phyloP scores from a whole-genome alignment of 2,888 invertebrate genomes.

The Drosophila villosipedis region DNA sequence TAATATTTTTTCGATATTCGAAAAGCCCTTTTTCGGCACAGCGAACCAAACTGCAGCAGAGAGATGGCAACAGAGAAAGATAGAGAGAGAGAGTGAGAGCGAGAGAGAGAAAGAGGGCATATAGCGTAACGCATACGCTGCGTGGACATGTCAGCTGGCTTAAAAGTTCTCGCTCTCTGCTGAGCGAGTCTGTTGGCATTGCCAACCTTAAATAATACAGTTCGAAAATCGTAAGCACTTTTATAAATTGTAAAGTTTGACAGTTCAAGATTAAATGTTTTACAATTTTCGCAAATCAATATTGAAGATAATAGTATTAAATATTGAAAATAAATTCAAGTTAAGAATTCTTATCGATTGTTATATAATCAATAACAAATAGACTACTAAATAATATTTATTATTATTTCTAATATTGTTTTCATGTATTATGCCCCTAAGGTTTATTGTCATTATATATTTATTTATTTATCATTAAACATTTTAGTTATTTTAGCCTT shows the following conservation, averaged over 20 bases:
- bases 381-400: neutral
- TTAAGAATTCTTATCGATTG: neutral
- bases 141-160: constrained; percentile 31
- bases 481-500: no score
- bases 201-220: constrained; percentile 27
- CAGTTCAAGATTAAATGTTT: neutral
- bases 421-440: no score
- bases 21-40: constrained; percentile 41
- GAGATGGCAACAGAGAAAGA: neutral
- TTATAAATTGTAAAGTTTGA: neutral
- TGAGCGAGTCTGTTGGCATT: constrained; percentile 2
- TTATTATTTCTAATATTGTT: no score
- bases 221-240: constrained; percentile 2
- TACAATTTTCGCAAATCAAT: neutral
- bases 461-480: no score
- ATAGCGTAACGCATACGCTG: constrained; percentile 5
- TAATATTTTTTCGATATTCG: constrained; percentile 68
- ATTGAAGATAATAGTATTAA: neutral
- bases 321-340: neutral
- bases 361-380: neutral
- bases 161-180: constrained; percentile 7
- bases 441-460: no score
- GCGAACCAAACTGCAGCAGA: constrained; percentile 39
- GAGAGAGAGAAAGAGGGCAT: neutral
- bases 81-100: neutral